Evolutionary conservation across 1,140 invertebrate species (phyloP).

Genomic region (Dendrolimus kikuchii): DNA sequence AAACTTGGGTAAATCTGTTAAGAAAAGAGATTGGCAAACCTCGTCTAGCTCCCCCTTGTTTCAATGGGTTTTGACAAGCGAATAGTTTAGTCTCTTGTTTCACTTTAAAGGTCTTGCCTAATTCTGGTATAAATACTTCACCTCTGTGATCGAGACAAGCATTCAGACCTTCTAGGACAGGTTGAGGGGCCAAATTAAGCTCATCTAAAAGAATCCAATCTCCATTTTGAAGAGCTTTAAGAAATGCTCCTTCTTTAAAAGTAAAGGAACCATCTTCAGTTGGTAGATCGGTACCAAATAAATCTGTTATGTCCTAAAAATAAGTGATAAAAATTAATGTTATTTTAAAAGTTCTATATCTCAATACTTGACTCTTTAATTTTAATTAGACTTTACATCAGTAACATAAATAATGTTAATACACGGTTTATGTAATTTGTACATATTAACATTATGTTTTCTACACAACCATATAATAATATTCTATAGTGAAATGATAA

Average conservation of each 20-base stretch:
- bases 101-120: conserved; percentile 90
- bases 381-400: too few species aligned
- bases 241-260: conserved; percentile 96
- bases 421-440: too few species aligned
- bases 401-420: too few species aligned
- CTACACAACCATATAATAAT: too few species aligned
- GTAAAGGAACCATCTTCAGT: conserved; percentile 95
- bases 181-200: conserved; percentile 98
- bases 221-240: conserved; percentile 92
- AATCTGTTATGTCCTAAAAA: conserved; percentile 91
- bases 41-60: conserved; percentile 95
- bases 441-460: too few species aligned
- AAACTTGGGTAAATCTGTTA: conserved; percentile 98
- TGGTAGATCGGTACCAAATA: conserved; percentile 98
- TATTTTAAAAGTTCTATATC: too few species aligned
- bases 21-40: conserved; percentile 97
- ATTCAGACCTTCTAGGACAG: conserved; percentile 98
- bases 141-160: conserved; percentile 98
- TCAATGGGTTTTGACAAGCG: conserved; percentile 98
- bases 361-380: too few species aligned
- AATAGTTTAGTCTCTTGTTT: conserved; percentile 89
- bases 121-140: conserved; percentile 96
- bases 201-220: conserved; percentile 99
- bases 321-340: too few species aligned
- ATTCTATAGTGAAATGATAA: conserved; percentile 1